A percentile compares a stretch with the other conserved stretches of the same genome.
These are phyloP conservation scores for Spatulosminthurus flaviceps DNA, from an alignment of 2,888 invertebrate genomes.

Conservation along the genomic window DNA sequence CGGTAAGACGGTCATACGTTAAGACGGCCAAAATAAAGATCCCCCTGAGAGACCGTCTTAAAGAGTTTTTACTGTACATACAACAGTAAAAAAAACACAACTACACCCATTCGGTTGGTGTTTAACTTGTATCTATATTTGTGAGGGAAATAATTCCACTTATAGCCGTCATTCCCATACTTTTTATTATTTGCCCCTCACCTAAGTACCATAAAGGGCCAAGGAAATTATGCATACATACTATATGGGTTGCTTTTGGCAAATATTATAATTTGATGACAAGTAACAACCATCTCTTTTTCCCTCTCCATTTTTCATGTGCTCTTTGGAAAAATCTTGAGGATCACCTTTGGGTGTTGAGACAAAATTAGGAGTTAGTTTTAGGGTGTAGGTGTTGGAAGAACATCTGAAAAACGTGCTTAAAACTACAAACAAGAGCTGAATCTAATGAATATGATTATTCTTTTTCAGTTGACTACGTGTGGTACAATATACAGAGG, in stretches of 20 bases:
- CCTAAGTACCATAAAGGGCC: slow-evolving; percentile 2
- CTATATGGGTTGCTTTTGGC: background rate
- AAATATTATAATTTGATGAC: slow-evolving; percentile 18
- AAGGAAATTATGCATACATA: background rate
- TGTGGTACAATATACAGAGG: no score
- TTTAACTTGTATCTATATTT: background rate
- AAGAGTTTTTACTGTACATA: no score
- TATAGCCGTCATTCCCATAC: background rate
- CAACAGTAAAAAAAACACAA: background rate
- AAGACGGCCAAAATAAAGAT: no score
- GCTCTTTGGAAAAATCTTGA: background rate
- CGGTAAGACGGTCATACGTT: no score
- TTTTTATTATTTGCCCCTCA: background rate
- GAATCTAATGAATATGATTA: slow-evolving; percentile 14
- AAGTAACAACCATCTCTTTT: background rate
- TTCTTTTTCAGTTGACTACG: background rate
- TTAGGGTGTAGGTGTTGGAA: background rate
- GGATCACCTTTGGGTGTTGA: background rate
- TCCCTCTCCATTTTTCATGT: background rate
- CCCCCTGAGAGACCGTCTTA: no score
- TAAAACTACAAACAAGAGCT: background rate
- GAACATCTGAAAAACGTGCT: background rate
- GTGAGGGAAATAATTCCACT: background rate
- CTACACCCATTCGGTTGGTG: no score
- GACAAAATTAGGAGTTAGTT: slow-evolving; percentile 11